Conservation (phyloP, 2,113 vertebrate species). For the Phrynosoma platyrhinos region DNA sequence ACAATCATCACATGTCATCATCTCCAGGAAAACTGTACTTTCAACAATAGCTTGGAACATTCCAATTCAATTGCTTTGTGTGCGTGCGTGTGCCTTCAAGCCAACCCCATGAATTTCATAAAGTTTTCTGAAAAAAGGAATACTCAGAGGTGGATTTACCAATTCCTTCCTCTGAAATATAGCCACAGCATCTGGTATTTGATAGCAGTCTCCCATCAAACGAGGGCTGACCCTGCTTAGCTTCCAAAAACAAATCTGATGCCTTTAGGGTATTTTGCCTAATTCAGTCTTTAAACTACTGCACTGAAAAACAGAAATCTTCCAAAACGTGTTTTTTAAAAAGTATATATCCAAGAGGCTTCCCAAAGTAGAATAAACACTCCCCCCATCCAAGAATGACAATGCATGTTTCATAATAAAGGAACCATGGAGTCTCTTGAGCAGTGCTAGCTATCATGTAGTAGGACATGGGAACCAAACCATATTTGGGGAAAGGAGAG, state of each 20-base stretch:
- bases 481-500: conserved; percentile 9
- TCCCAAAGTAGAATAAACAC: too few relatives aligned
- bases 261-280: background rate
- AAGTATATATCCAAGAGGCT: background rate
- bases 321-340: background rate
- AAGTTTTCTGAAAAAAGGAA: too few relatives aligned
- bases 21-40: conserved; percentile 28
- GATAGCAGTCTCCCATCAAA: too few relatives aligned
- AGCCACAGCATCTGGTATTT: too few relatives aligned
- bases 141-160: too few relatives aligned
- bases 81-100: too few relatives aligned
- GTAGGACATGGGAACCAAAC: conserved; percentile 27
- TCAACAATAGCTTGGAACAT: conserved; percentile 26
- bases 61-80: conserved; percentile 22
- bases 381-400: conserved; percentile 23
- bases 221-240: too few relatives aligned
- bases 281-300: conserved; percentile 26
- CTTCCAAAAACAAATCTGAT: too few relatives aligned
- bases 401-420: conserved; percentile 43
- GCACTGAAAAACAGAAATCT: background rate
- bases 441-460: conserved; percentile 51
- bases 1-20: conserved; percentile 10
- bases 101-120: too few relatives aligned
- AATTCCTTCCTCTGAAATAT: too few relatives aligned
- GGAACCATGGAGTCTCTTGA: conserved; percentile 47